A percentile compares a stretch with the other conserved stretches of the same genome.
Evolutionary conservation across 2,113 vertebrate species (phyloP).

Genomic region (Turdus rufiventris): DNA sequence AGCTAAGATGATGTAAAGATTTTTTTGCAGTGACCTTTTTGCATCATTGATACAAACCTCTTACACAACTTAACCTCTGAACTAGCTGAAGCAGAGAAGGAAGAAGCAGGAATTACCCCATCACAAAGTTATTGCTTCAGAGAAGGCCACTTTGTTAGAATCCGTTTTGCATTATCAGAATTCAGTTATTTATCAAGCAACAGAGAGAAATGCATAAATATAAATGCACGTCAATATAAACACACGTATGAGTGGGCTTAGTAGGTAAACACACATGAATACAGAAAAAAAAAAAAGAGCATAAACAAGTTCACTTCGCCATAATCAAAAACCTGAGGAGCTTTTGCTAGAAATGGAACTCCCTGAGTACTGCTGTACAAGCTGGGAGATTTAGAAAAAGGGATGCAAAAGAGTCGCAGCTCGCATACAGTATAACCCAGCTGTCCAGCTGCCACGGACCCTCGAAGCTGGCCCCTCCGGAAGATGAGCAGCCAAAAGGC

Average conservation of each 20-base stretch:
- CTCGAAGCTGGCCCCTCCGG: background rate
- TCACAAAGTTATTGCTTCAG: background rate
- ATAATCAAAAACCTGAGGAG: background rate
- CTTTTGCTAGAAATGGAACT: accelerated
- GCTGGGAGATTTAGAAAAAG: background rate
- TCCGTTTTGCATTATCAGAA: background rate
- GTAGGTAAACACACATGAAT: accelerated
- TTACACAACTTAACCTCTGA: background rate
- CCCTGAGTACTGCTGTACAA: accelerated
- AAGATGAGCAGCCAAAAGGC: background rate
- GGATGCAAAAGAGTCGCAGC: background rate
- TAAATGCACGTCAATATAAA: accelerated
- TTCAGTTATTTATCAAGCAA: background rate
- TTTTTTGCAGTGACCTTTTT: background rate
- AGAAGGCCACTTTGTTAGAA: background rate
- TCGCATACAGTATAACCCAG: background rate
- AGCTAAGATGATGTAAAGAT: background rate
- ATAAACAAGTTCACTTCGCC: background rate
- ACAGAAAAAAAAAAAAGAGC: background rate
- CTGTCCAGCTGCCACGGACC: background rate
- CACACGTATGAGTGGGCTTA: accelerated
- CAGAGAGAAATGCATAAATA: background rate
- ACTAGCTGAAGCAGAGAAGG: background rate
- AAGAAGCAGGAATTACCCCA: background rate
- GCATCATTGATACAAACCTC: background rate